These are phyloP conservation scores for Enteromius unitaeniatus DNA, from an alignment of 2,797 vertebrate species.

Conservation along the genomic window DNA sequence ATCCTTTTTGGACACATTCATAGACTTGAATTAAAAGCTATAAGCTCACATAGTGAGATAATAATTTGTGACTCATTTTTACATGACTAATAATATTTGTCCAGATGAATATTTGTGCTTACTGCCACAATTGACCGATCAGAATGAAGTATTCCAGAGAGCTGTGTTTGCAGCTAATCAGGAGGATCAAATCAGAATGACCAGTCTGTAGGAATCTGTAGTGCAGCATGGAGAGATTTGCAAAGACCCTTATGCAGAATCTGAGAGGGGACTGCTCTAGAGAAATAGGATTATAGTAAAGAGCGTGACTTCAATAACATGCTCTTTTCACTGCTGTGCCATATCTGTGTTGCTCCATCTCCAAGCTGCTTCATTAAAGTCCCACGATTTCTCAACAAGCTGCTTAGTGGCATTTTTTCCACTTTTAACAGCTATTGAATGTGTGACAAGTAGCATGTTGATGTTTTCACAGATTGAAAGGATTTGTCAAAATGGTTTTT, in stretches of 20 bases:
- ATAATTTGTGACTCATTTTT: neutral
- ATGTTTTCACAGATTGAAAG: slow-evolving; percentile 24
- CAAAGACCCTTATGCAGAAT: neutral
- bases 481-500: slow-evolving; percentile 10
- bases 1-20: neutral
- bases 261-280: slow-evolving; percentile 40
- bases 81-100: neutral
- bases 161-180: neutral
- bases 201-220: neutral
- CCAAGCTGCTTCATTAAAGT: slow-evolving; percentile 25
- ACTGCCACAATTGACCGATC: neutral
- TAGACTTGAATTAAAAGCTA: neutral
- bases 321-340: slow-evolving; percentile 42
- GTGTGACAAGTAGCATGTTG: neutral
- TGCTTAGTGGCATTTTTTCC: slow-evolving; percentile 32
- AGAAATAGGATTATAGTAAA: slow-evolving; percentile 57
- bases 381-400: slow-evolving; percentile 11
- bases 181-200: slow-evolving; percentile 4
- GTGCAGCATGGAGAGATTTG: neutral
- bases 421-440: neutral
- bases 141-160: neutral
- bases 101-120: neutral
- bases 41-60: neutral
- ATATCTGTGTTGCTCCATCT: slow-evolving; percentile 31
- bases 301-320: slow-evolving; percentile 42